Percentiles rank a stretch among this genome's conserved stretches.
Evolutionary conservation across 2,113 vertebrate genomes (phyloP).

Genomic region (Gasterosteus aculeatus): DNA sequence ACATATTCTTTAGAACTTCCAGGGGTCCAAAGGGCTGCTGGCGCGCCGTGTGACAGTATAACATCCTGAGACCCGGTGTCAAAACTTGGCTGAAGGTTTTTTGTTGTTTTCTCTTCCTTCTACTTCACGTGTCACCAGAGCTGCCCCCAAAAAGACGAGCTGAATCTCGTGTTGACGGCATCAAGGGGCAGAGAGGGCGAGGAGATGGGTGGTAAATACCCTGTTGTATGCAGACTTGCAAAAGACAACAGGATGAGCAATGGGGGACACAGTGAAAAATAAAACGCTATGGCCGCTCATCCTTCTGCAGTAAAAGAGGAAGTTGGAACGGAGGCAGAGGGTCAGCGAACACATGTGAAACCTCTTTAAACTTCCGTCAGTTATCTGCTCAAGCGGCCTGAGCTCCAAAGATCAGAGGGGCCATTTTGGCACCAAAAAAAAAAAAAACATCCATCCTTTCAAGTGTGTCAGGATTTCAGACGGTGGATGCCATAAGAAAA

Average conservation of each 20-base stretch:
- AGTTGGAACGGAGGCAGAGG: neutral
- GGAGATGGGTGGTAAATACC: neutral
- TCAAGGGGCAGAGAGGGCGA: neutral
- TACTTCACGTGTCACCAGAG: too few relatives aligned
- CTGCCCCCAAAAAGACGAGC: too few relatives aligned
- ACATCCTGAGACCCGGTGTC: neutral
- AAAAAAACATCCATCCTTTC: neutral
- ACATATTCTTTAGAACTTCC: neutral
- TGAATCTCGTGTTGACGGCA: too few relatives aligned
- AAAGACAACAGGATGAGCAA: neutral
- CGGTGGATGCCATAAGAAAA: neutral
- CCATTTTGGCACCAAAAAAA: neutral
- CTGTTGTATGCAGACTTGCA: neutral
- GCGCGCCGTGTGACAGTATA: neutral
- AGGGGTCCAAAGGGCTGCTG: neutral
- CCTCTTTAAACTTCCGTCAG: neutral
- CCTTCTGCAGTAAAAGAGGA: neutral
- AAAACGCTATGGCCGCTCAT: too few relatives aligned
- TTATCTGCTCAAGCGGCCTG: neutral
- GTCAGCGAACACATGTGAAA: neutral
- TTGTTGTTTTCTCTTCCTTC: neutral
- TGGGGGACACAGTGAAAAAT: neutral
- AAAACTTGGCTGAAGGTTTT: neutral
- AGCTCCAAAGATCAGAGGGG: slow-evolving; percentile 5
- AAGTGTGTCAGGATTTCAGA: slow-evolving; percentile 28